Conservation (phyloP, 2,113 vertebrate species). For the Galeopterus variegatus region DNA sequence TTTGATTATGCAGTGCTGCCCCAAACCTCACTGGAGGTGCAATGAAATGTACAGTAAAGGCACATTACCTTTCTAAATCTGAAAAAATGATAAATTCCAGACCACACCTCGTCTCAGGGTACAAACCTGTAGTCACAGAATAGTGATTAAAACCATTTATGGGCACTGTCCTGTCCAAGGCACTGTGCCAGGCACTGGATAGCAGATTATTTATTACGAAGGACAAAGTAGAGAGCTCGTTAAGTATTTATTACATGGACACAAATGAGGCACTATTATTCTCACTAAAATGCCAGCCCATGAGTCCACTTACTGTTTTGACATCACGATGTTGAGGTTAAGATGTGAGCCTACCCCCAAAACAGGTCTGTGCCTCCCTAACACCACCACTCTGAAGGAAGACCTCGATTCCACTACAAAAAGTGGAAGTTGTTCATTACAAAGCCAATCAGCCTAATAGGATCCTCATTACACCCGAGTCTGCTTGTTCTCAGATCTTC, state of each 20-base stretch:
- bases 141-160: background rate
- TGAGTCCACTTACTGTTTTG: background rate
- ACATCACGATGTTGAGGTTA: background rate
- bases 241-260: background rate
- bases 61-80: background rate
- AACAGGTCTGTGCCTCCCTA: background rate
- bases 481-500: background rate
- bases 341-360: background rate
- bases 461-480: background rate
- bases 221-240: background rate
- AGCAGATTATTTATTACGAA: background rate
- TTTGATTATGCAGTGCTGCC: background rate
- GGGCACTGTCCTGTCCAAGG: background rate
- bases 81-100: background rate
- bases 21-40: background rate
- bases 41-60: no score
- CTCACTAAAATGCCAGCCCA: background rate
- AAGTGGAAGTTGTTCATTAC: background rate
- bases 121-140: background rate
- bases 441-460: background rate
- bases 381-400: background rate
- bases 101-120: background rate
- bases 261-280: background rate
- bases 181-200: background rate
- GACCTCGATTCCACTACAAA: background rate